Conservation (phyloP, 1,140 invertebrate species). For the Planococcus citri region DNA sequence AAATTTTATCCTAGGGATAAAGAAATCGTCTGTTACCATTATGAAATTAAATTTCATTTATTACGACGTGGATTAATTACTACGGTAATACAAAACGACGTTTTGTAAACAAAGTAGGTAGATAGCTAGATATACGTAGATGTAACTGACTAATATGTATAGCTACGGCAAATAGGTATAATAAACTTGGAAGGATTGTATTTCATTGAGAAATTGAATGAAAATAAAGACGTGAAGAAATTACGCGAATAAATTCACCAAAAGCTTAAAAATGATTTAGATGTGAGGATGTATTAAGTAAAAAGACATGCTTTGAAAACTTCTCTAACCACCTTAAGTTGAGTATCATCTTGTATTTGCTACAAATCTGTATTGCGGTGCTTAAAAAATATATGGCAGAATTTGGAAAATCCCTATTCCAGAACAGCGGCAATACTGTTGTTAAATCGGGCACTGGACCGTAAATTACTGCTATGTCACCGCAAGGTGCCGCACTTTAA, state of each 20-base stretch:
- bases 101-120: neutral
- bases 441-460: neutral
- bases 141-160: no score
- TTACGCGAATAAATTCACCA: no score
- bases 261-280: neutral
- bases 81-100: neutral
- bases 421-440: neutral
- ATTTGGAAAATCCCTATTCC: neutral
- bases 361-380: neutral
- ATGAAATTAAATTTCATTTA: constrained; percentile 5
- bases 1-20: neutral
- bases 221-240: neutral
- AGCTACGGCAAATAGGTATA: no score
- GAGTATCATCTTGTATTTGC: neutral
- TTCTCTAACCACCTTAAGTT: neutral
- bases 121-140: no score
- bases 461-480: neutral
- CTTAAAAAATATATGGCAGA: neutral
- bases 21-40: neutral
- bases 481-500: constrained; percentile 1
- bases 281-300: no score
- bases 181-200: no score
- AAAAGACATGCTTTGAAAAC: no score
- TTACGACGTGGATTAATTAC: neutral
- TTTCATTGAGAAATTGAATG: neutral